Conservation (phyloP, 2,888 invertebrate species). For the Plebejus anna region DNA sequence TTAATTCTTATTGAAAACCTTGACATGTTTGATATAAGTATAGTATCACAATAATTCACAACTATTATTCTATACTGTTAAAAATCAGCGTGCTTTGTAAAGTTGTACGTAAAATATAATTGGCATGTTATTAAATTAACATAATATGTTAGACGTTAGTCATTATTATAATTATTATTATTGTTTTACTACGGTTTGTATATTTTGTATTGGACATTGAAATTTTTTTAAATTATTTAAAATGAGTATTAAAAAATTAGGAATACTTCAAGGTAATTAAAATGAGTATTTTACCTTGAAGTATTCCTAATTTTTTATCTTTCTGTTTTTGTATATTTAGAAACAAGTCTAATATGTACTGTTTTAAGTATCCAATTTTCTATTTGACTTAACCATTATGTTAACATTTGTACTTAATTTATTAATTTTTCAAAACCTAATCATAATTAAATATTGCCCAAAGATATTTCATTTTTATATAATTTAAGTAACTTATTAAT, state of each 20-base stretch:
- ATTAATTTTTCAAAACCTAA: not conserved
- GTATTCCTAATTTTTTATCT: not conserved
- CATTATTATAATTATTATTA: not conserved
- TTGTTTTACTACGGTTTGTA: not conserved
- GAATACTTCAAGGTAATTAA: no score
- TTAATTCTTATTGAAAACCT: not conserved
- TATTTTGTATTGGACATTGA: not conserved
- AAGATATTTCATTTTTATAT: not conserved
- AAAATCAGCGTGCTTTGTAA: not conserved
- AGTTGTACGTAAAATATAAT: not conserved
- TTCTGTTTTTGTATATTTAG: not conserved
- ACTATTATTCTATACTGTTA: not conserved
- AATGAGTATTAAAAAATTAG: no score
- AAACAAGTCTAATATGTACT: not conserved
- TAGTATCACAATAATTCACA: not conserved
- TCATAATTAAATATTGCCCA: not conserved
- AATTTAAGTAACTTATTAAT: conserved; percentile 4
- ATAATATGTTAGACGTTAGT: not conserved
- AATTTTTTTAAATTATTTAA: not conserved
- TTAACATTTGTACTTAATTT: conserved; percentile 7
- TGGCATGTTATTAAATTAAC: not conserved
- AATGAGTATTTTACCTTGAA: not conserved
- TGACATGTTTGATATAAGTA: not conserved
- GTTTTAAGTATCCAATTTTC: not conserved
- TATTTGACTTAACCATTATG: not conserved